Percentiles rank a stretch among this genome's conserved stretches.
Evolutionary conservation across 2,113 vertebrate genomes (phyloP).

Genomic region (Engraulis encrasicolus): DNA sequence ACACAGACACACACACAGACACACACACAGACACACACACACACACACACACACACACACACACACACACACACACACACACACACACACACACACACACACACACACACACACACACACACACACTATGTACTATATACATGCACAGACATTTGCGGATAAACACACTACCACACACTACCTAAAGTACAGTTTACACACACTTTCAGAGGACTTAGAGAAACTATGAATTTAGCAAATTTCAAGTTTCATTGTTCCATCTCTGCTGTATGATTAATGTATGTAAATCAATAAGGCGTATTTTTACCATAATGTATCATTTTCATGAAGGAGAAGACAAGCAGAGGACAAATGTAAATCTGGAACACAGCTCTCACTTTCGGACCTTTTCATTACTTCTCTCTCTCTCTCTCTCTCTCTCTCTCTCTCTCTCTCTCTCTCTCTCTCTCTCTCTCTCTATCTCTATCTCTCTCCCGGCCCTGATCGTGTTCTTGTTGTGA

Average conservation of each 20-base stretch:
- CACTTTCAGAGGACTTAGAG: neutral
- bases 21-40: neutral
- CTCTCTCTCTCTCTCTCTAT: neutral
- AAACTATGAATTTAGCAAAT: neutral
- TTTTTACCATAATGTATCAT: neutral
- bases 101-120: conserved; percentile 1
- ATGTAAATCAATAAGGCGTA: neutral
- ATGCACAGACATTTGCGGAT: neutral
- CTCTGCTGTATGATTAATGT: neutral
- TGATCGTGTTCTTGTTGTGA: neutral
- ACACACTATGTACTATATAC: neutral
- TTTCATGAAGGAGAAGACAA: neutral
- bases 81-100: neutral
- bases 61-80: no score
- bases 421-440: neutral
- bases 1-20: no score
- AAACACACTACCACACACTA: neutral
- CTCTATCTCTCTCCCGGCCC: neutral
- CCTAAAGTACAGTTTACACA: no score
- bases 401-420: neutral
- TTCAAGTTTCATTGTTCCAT: neutral
- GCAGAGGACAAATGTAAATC: neutral
- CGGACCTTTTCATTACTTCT: no score
- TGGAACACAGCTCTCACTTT: neutral
- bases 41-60: neutral